A percentile compares a stretch with the other conserved stretches of the same genome.
Evolutionary conservation across 92 coral and sea anemone species (phyloP).

Genomic region (Zoanthus gigantus): DNA sequence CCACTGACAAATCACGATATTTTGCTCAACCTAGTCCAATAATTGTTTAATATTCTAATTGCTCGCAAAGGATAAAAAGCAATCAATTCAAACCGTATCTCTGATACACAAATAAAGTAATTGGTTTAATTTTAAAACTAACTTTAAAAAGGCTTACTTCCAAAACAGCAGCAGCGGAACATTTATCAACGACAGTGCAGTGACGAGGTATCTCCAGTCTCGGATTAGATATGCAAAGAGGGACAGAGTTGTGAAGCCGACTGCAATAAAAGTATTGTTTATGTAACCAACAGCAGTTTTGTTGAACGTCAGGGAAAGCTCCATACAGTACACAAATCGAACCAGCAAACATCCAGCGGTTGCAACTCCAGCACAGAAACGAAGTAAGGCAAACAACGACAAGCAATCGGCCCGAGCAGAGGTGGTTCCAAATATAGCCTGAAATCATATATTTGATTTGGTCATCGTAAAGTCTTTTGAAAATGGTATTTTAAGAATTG

Average conservation of each 20-base stretch:
- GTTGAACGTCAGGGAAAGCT: constrained; percentile 64
- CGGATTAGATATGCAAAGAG: constrained; percentile 81
- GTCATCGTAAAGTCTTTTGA: neutral
- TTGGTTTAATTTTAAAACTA: too few relatives aligned
- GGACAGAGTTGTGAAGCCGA: constrained; percentile 72
- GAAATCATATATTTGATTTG: constrained; percentile 9
- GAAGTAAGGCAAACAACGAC: constrained; percentile 78
- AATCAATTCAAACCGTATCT: too few relatives aligned
- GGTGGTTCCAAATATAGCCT: constrained; percentile 70
- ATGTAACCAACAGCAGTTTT: constrained; percentile 81
- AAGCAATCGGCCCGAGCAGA: constrained; percentile 89
- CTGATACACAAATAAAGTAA: too few relatives aligned
- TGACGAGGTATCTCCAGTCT: constrained; percentile 84
- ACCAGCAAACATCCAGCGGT: constrained; percentile 78
- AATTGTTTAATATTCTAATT: too few relatives aligned
- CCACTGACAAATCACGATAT: too few relatives aligned
- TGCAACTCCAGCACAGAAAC: constrained; percentile 82
- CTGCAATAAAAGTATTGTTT: constrained; percentile 74
- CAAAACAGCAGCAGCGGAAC: constrained; percentile 74
- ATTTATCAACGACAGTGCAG: constrained; percentile 69
- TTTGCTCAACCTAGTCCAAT: too few relatives aligned
- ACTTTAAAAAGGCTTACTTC: constrained; percentile 57
- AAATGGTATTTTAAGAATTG: neutral
- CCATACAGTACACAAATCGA: constrained; percentile 88
- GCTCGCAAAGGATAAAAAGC: too few relatives aligned